Evolutionary conservation across 2,797 vertebrate species (phyloP).

Genomic region (Enteromius argenteus): DNA sequence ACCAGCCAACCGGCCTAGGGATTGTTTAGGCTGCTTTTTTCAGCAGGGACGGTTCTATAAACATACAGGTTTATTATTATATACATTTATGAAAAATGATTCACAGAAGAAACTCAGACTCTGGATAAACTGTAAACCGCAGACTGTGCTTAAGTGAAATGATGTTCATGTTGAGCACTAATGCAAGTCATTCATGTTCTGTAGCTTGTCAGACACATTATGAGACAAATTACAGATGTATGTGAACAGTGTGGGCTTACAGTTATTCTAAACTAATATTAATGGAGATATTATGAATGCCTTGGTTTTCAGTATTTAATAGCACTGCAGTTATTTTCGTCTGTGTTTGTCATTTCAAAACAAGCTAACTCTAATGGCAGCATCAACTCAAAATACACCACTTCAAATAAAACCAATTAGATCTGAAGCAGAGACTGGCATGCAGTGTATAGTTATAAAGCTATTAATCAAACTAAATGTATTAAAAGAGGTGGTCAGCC

Average conservation of each 20-base stretch:
- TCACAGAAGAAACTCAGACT: background rate
- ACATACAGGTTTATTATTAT: background rate
- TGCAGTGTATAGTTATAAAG: conserved; percentile 46
- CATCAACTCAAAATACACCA: conserved; percentile 41
- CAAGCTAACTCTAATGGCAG: conserved; percentile 51
- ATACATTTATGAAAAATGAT: background rate
- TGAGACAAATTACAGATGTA: conserved; percentile 10
- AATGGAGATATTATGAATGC: conserved; percentile 6
- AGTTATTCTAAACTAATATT: background rate
- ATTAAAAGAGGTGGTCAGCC: conserved; percentile 62
- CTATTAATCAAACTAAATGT: conserved; percentile 66
- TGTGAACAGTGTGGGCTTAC: background rate
- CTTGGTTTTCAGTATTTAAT: background rate
- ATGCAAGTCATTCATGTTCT: conserved; percentile 11
- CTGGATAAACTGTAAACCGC: background rate
- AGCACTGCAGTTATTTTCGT: conserved; percentile 38
- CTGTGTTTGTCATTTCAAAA: conserved; percentile 53
- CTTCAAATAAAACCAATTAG: conserved; percentile 63
- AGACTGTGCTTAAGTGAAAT: background rate
- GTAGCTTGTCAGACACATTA: conserved; percentile 9
- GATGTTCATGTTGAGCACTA: conserved; percentile 1
- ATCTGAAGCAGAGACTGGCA: conserved; percentile 50
- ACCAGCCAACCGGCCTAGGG: no score
- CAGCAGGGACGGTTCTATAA: no score
- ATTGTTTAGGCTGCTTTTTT: no score